Evolutionary conservation across 2,888 invertebrate genomes (phyloP).

Genomic region (Tetanocera ferruginea): DNA sequence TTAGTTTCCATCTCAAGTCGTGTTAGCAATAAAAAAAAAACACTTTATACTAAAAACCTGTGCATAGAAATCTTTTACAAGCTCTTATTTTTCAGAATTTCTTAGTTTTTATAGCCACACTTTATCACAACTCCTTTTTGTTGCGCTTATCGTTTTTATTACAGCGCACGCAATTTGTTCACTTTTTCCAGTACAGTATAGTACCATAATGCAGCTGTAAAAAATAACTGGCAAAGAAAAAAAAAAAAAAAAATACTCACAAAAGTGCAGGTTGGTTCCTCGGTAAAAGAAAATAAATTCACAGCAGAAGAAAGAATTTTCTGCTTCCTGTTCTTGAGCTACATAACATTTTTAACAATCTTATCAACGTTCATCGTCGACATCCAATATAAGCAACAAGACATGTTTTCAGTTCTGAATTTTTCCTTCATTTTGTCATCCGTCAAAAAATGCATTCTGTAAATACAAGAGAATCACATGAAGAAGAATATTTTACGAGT

Average conservation of each 20-base stretch:
- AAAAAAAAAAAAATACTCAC: neutral
- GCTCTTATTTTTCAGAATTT: slow-evolving; percentile 4
- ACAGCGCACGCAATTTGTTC: slow-evolving; percentile 14
- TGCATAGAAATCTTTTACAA: neutral
- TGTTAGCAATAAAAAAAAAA: neutral
- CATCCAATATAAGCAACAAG: slow-evolving; percentile 62
- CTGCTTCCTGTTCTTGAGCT: neutral
- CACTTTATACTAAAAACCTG: neutral
- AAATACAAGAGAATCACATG: neutral
- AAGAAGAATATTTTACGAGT: no score
- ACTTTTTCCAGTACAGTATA: neutral
- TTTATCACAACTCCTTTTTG: slow-evolving; percentile 13
- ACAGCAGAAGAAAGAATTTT: neutral
- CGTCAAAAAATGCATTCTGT: neutral
- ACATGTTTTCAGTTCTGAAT: slow-evolving; percentile 55
- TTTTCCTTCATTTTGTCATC: slow-evolving; percentile 47
- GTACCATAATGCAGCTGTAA: neutral
- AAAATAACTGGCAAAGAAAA: no score
- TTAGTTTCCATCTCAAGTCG: neutral
- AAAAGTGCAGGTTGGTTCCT: neutral
- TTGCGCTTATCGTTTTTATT: slow-evolving; percentile 18
- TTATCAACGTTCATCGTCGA: slow-evolving; percentile 40
- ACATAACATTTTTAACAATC: neutral
- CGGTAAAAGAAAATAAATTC: neutral
- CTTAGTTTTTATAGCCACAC: neutral